Evolutionary conservation across 2,888 invertebrate genomes (phyloP), one percentile per base, ranked within the genome.

Genomic region (Scaptomyza caliginosa): DNA sequence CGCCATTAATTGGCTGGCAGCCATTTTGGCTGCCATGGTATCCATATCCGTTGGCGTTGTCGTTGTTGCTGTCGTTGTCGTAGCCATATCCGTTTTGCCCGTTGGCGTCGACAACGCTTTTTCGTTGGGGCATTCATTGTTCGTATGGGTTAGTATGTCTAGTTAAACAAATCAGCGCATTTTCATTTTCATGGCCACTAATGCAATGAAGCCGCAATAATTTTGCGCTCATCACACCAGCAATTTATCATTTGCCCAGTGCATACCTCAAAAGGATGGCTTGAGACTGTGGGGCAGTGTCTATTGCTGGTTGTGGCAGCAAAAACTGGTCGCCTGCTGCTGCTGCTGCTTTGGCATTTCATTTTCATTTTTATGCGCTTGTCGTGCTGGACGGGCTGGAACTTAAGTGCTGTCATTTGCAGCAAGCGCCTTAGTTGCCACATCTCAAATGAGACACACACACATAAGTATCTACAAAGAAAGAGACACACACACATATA

Each of bases 321-420:
- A 77, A 59, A 58, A 65, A 54, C 57, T 45, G 59, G 57, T 64
- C 57, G 63, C n/a, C 32, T 48, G 28, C 46, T 58, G 72, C 72
- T 72, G 24, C 11, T 24, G 16, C 48, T 58, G 72, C 72, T 73
- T 68, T 71, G 86, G 86, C 77, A 83, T 83, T 82, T 85, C 77
- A 81, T 86, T 86, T 86, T 81, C 86, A 84, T 86, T 83, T 83
- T 84, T 86, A 86, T 86, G 86, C 86, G 81, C 84, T 77, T 83
- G 69, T 67, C 80, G 67, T 55, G 46, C 64, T 58, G 59, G 49
- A 24, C 51, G 57, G 60, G 64, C 8, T 16, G 34, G 30, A 38
- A 67, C 74, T 86, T 86, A 82, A 83, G 86, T 82, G 86, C 86
- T 86, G 84, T 84, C 86, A 83, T 81, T 83, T 86, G 86, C 86